Conservation (phyloP, 2,113 vertebrate genomes). For the Diadophis punctatus region DNA sequence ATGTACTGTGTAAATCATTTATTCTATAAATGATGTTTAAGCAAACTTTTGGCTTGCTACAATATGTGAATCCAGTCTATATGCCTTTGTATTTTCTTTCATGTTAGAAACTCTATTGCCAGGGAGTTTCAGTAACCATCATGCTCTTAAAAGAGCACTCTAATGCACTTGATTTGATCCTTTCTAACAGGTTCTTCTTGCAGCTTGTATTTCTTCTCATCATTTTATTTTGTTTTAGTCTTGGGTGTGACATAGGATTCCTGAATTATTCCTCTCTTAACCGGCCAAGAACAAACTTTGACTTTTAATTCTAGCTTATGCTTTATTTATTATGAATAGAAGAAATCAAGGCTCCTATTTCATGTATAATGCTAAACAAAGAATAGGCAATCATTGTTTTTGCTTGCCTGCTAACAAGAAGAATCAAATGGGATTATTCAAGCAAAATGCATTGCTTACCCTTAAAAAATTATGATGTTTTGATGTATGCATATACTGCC, state of each 20-base stretch:
- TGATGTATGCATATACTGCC: not conserved
- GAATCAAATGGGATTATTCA: not conserved
- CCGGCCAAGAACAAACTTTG: not conserved
- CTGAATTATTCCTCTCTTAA: not conserved
- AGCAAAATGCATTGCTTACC: not conserved
- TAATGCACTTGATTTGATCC: not conserved
- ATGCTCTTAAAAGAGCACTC: not conserved
- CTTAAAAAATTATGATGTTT: not conserved
- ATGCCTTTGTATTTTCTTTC: not conserved
- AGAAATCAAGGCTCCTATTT: not conserved
- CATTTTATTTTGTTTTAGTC: not conserved
- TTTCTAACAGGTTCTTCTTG: not conserved
- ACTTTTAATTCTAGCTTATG: not conserved
- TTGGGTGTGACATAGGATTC: not conserved
- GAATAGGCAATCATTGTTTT: not conserved
- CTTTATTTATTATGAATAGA: not conserved
- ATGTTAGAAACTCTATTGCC: not conserved
- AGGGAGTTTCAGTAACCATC: not conserved
- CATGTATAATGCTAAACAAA: not conserved
- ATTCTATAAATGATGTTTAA: not conserved
- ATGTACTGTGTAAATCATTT: not conserved
- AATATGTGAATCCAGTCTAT: not conserved
- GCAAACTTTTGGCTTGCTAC: not conserved
- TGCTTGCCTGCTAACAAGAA: not conserved
- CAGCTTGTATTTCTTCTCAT: not conserved